Percentiles rank a stretch among this genome's conserved stretches.
phyloP scores from a whole-genome alignment of 2,797 vertebrate genomes.

The Chloroceryle amazona region DNA sequence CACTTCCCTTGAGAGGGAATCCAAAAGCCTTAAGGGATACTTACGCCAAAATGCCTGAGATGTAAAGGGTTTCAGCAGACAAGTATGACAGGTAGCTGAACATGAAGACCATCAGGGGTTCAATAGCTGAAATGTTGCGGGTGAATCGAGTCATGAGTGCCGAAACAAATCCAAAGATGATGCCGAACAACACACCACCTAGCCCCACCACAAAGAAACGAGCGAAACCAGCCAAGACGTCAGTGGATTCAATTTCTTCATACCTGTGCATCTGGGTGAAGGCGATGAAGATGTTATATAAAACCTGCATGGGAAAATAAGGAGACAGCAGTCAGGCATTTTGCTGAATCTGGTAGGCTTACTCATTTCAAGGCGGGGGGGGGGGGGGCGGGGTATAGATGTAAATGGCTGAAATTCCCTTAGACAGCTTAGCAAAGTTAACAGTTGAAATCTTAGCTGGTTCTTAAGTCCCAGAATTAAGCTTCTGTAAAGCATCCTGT shows the following conservation, averaged over 20 bases:
- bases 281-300: conserved; percentile 94
- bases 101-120: conserved; percentile 97
- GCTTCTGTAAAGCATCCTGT: not conserved
- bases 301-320: conserved; percentile 81
- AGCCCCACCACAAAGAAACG: conserved; percentile 92
- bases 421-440: not conserved
- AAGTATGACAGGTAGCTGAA: conserved; percentile 97
- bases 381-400: not conserved
- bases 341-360: not conserved
- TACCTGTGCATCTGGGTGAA: conserved; percentile 90
- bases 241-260: conserved; percentile 86
- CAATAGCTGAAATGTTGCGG: conserved; percentile 89
- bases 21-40: conserved; percentile 65
- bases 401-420: not conserved
- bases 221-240: conserved; percentile 89
- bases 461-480: not conserved
- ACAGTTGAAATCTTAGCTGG: not conserved
- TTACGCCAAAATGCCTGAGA: conserved; percentile 98
- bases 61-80: conserved; percentile 90
- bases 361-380: not conserved
- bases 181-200: conserved; percentile 91
- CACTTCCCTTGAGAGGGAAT: not conserved
- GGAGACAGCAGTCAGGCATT: not conserved
- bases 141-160: conserved; percentile 96
- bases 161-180: conserved; percentile 91